Evolutionary conservation across 2,888 invertebrate genomes (phyloP), one percentile per base, ranked within the genome.

Genomic region (Pseudoips prasinana): DNA sequence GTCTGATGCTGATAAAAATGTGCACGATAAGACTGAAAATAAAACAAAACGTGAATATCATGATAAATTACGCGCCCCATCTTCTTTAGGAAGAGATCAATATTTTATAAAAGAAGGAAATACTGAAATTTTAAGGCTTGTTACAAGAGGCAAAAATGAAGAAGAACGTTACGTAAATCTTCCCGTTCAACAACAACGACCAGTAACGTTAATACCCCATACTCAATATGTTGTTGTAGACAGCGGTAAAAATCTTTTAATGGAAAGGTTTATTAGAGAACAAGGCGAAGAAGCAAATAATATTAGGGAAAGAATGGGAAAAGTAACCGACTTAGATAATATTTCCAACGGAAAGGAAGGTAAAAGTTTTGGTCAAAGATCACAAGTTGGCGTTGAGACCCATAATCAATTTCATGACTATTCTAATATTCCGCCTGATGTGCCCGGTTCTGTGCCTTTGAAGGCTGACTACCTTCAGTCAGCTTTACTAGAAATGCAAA

Each of bases 51-150:
- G 46, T 29, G 80, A 84, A 47, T 68, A 54, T 38, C 69, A 64
- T 55, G 77, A 73, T 26, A 83, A 77, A 52, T 58, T 69, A 19
- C 74, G 69, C 27, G 82, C 66, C 49, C 73, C 73, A 31, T 72
- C 86, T 52, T 69, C 86, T 43, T 79, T 82, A 28, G 88, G 90
- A 29, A 86, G 94, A 39, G 93, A 94, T 64, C 94, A 94, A 59
- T 92, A 93, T 59, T 96, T 94, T 62, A 95, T 95, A 23, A 92
- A 95, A 63, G 95, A 96, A 62, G 96, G 96, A 0, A 95, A 95
- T 62, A 93, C 95, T 1, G 96, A 96, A 86, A 95, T 96, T 41
- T 77, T 96, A 29, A 90, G 95, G 44, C 78, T 96, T 29, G 92
- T 95, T 29, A 95, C 95, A 0, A 90, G 95, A 60, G 94, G 93